phyloP scores from a whole-genome alignment of 2,888 invertebrate genomes.

The Callyntrura guangdongensis region DNA sequence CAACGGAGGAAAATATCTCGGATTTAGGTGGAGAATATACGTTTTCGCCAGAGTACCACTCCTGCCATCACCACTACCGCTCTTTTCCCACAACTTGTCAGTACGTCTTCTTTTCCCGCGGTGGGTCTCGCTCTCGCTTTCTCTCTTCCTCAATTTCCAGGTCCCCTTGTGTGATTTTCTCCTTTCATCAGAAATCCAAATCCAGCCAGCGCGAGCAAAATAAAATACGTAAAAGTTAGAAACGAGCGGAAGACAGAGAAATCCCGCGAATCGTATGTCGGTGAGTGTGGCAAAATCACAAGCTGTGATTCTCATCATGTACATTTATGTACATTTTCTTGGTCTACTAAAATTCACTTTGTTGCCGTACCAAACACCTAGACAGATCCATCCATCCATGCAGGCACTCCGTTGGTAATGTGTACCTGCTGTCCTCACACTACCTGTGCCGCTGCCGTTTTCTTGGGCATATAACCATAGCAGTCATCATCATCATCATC shows the following conservation, averaged over 20 bases:
- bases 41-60: slow-evolving; percentile 14
- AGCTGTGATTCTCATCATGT: slow-evolving; percentile 58
- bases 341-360: slow-evolving; percentile 36
- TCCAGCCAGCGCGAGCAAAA: slow-evolving; percentile 16
- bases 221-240: not conserved
- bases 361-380: not conserved
- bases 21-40: not conserved
- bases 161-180: slow-evolving; percentile 51
- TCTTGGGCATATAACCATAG: not conserved
- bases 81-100: slow-evolving; percentile 64
- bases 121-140: slow-evolving; percentile 8
- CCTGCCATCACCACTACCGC: slow-evolving; percentile 49
- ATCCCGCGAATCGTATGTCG: slow-evolving; percentile 37
- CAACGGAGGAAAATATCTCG: not conserved
- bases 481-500: not conserved
- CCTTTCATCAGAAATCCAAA: slow-evolving; percentile 45
- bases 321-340: slow-evolving; percentile 22
- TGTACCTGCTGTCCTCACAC: not conserved
- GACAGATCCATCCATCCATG: not conserved
- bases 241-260: slow-evolving; percentile 8
- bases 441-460: not conserved
- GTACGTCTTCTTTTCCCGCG: slow-evolving; percentile 46
- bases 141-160: slow-evolving; percentile 33
- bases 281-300: slow-evolving; percentile 43
- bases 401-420: not conserved